Conservation (phyloP, 1,140 invertebrate genomes). For the Diploscapter pachys region DNA sequence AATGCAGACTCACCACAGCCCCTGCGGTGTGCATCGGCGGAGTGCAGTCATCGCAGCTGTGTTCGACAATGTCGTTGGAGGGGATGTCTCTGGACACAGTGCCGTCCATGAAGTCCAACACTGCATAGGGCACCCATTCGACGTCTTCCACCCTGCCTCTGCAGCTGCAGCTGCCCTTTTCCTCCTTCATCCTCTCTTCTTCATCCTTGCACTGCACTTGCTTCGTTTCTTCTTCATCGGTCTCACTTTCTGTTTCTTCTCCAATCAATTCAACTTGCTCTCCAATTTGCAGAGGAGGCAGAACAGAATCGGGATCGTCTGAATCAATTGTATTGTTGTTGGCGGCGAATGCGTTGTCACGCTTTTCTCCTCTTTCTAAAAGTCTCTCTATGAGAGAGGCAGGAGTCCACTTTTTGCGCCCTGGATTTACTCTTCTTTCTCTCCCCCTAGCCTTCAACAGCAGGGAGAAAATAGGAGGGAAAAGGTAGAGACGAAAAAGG, state of each 20-base stretch:
- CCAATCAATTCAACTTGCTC: neutral
- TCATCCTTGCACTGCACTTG: neutral
- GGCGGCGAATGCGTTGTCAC: too few relatives aligned
- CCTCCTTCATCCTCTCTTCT: neutral
- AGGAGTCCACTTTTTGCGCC: too few relatives aligned
- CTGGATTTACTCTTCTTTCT: neutral
- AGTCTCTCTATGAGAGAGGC: too few relatives aligned
- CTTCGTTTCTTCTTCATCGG: neutral
- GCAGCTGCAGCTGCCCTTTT: neutral
- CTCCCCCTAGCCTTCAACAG: neutral
- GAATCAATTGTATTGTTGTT: too few relatives aligned
- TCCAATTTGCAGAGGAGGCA: neutral
- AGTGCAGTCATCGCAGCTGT: conserved; percentile 5
- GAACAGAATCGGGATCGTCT: too few relatives aligned
- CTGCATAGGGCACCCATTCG: neutral
- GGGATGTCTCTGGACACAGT: neutral
- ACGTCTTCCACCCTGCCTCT: neutral
- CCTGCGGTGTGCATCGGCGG: neutral
- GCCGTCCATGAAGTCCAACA: neutral
- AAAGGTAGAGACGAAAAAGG: neutral
- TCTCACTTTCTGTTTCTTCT: neutral
- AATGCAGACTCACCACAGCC: neutral
- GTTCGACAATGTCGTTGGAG: neutral
- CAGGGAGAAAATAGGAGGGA: neutral
- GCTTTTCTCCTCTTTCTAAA: too few relatives aligned